A percentile compares a stretch with the other conserved stretches of the same genome.
Conservation (phyloP, 2,888 invertebrate species). For the Callimorpha dominula region DNA sequence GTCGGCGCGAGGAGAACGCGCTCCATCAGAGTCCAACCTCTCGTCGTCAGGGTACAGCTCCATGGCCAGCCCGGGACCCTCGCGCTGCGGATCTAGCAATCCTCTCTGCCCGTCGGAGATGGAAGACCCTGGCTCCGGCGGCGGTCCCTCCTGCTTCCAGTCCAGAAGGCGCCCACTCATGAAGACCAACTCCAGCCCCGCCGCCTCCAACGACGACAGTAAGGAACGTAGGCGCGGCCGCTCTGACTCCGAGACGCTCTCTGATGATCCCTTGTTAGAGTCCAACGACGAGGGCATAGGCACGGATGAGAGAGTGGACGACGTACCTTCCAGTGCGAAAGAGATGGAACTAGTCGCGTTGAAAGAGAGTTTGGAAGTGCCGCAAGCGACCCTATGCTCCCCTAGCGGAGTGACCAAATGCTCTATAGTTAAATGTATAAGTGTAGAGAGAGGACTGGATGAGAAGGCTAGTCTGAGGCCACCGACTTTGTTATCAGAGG, state of each 20-base stretch:
- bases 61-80: slow-evolving; percentile 94
- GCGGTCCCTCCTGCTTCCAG: slow-evolving; percentile 83
- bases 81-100: slow-evolving; percentile 93
- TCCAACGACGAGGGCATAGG: slow-evolving; percentile 93
- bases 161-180: slow-evolving; percentile 87
- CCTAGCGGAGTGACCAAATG: slow-evolving; percentile 83
- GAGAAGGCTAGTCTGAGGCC: slow-evolving; percentile 78
- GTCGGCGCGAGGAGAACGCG: slow-evolving; percentile 90
- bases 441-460: slow-evolving; percentile 85
- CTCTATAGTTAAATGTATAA: slow-evolving; percentile 85
- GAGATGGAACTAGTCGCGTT: slow-evolving; percentile 84
- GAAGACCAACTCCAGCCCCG: slow-evolving; percentile 86
- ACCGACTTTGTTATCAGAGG: slow-evolving; percentile 86
- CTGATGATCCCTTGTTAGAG: slow-evolving; percentile 90
- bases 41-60: slow-evolving; percentile 95
- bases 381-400: slow-evolving; percentile 76
- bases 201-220: slow-evolving; percentile 76
- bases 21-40: slow-evolving; percentile 93
- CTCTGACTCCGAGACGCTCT: slow-evolving; percentile 91
- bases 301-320: slow-evolving; percentile 91
- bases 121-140: slow-evolving; percentile 90
- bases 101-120: slow-evolving; percentile 92
- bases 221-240: slow-evolving; percentile 87
- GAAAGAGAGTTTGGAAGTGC: slow-evolving; percentile 81
- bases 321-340: slow-evolving; percentile 90